Percentiles rank a stretch among this genome's conserved stretches.
These are phyloP conservation scores for Graptemys geographica DNA, from an alignment of 2,797 vertebrate genomes.

Conservation along the genomic window DNA sequence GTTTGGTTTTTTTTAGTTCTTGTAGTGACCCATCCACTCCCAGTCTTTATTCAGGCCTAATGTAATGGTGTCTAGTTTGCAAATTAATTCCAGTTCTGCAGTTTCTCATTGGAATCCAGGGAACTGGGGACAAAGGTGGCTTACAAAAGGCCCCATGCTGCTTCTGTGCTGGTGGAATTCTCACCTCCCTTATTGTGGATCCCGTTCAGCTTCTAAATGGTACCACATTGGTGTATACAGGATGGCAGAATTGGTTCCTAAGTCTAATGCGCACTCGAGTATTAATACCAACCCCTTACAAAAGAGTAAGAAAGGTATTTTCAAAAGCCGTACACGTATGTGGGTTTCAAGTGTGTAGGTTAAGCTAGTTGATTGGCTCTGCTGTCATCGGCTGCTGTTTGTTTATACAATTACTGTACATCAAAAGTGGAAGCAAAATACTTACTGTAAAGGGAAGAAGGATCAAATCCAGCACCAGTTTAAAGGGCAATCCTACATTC, in stretches of 20 bases:
- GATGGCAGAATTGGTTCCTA: not conserved
- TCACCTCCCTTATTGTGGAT: not conserved
- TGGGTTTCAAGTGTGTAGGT: not conserved
- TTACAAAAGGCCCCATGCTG: not conserved
- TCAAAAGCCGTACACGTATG: constrained; percentile 10
- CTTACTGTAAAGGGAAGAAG: constrained; percentile 37
- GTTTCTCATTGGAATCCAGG: not conserved
- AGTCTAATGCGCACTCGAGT: not conserved
- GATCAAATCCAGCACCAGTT: constrained; percentile 37
- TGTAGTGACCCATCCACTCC: too few species aligned
- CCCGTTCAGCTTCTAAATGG: not conserved
- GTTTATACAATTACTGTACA: not conserved
- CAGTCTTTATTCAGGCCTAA: too few species aligned
- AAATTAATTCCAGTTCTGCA: too few species aligned
- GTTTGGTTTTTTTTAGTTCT: too few species aligned
- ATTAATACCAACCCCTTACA: not conserved
- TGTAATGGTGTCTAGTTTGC: too few species aligned
- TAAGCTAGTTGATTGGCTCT: constrained; percentile 36
- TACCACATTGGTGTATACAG: rapidly evolving
- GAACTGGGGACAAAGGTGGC: not conserved
- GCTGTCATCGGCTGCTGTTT: constrained; percentile 49
- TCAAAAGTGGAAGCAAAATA: constrained; percentile 53
- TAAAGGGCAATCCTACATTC: constrained; percentile 36
- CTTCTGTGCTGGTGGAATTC: not conserved
- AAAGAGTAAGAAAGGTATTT: constrained; percentile 1